Base-by-base conservation (phyloP, 2,113 vertebrate genomes). In the Grammomys surdaster region DNA sequence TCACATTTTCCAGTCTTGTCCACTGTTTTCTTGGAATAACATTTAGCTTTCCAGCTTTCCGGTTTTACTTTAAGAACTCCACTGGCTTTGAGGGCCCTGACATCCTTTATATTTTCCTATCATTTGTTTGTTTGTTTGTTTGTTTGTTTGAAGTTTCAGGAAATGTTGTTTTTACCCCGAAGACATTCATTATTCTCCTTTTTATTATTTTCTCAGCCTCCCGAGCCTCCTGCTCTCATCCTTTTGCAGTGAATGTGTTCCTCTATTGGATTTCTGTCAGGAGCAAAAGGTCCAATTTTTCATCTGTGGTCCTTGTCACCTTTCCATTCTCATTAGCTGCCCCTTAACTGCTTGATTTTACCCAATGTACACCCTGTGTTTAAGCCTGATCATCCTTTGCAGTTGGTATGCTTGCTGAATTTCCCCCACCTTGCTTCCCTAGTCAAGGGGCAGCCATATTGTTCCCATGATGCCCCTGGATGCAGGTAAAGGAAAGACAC, bases 21-120 rank as follows among this genome's bases (percentile, higher is more conserved):
- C 69, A 80, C 28, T 56, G 73, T 96, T 24, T 89, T 85, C 77
- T 78, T 58, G 93, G 86, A 95, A 87, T 7, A 84, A 8, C 17
- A 67, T 91, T 60, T 93, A 89, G 43, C 77, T 91, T 94, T 70
- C 19, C 69, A 86, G 33, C 1, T 9, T 85, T 70, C 14, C 31
- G 2, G 12, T 72, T 94, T 51, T 58, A 10, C 85, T 95, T 92
- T 91, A 6, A 3, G 93, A 92, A 54, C 24, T 67, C 58, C 46
- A 54, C 9, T 10, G 7, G 0, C 24, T 93, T 90, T 7, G 1
- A 26, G 14, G 13, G 24, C 9, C 46, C 77, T 65, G 46, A 24
- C 17, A 88, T 93, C 89, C 33, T 73, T 36, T 56, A 75, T 36
- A 26, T 88, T 80, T 54, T 58, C 26, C 19, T 63, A 76, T 46